These are phyloP conservation scores for Priocnemis perturbator DNA, from an alignment of 2,888 invertebrate species.

Conservation along the genomic window DNA sequence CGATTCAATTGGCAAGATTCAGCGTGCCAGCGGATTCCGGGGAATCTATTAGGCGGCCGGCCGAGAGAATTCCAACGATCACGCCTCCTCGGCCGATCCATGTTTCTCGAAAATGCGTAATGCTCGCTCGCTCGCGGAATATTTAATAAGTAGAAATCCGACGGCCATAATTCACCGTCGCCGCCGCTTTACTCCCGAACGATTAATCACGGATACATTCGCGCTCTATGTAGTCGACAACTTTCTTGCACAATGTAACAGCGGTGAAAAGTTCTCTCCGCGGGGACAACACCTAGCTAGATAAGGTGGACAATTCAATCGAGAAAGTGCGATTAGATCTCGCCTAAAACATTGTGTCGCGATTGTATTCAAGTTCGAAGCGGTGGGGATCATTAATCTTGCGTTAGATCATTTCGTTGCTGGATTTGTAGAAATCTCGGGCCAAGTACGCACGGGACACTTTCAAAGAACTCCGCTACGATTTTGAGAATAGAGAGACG, in stretches of 20 bases:
- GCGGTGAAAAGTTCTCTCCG: slow-evolving; percentile 43
- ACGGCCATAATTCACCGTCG: neutral
- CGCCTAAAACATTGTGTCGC: slow-evolving; percentile 3
- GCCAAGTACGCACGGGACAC: neutral
- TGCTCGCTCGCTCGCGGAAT: neutral
- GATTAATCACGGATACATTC: slow-evolving; percentile 38
- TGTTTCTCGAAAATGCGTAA: neutral
- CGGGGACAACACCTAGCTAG: slow-evolving; percentile 26
- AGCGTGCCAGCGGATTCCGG: neutral
- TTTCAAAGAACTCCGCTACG: too few species aligned
- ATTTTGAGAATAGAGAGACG: too few species aligned
- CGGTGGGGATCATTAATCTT: too few species aligned
- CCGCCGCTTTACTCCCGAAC: neutral
- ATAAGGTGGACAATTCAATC: slow-evolving; percentile 46
- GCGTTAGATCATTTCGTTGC: slow-evolving; percentile 11
- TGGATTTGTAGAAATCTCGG: slow-evolving; percentile 45
- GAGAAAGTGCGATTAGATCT: slow-evolving; percentile 7
- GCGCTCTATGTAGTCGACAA: slow-evolving; percentile 16
- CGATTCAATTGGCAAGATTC: slow-evolving; percentile 38
- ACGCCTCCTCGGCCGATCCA: neutral
- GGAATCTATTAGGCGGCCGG: too few species aligned
- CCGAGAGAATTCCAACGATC: neutral
- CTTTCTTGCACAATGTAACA: slow-evolving; percentile 47
- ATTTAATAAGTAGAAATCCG: neutral
- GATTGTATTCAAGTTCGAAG: neutral